Base-by-base conservation (phyloP, 2,113 vertebrate species). In the Callipepla californica region DNA sequence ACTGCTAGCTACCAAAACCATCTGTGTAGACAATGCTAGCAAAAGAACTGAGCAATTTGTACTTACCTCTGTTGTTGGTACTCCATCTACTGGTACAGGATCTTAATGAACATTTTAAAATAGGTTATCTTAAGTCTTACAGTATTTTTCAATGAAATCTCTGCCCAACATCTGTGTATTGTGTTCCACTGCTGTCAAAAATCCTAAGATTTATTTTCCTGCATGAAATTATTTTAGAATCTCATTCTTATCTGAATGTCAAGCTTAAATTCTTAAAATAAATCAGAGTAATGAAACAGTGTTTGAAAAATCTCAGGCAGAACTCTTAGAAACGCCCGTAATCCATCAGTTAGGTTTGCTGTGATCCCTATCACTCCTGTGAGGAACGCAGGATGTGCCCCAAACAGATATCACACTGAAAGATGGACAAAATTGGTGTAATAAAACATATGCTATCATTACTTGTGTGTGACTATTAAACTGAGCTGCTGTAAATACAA, bases 51-150 rank as follows among this genome's bases (percentile, higher is more conserved):
- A 87, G 81, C 53, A 85, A 48, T 18, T 28, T 9, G 1, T 7
- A 23, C 1, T 1, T 30, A 30, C 74, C 47, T 81, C 7, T 42
- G 83, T 30, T 42, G 44, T 80, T 70, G 73, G 65, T 40, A 45
- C 95, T 94, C 89, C 91, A 81, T 13, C 88, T 93, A 48, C 86
- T 94, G 77, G 84, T 78, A 57, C 40, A 48, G 61, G 7, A 84
- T 19, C 69, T 77, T 28, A 23, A 2, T 6, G 32, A 59, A 22
- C n/a, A 14, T 62, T 92, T 86, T 3, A 70, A 66, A 70, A 18
- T 10, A 28, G 19, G 3, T 47, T 47, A 10, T 42, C 57, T 84
- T 48, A 73, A 47, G 45, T 66, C 66, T 19, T 45, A 18, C 7
- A 6, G 48, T 6, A 38, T 42, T 28, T 7, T 36, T 36, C 17